Percentiles rank a stretch among this genome's conserved stretches.
These are phyloP conservation scores for Hirtodrosophila confusa DNA, from an alignment of 2,888 invertebrate species.

Conservation along the genomic window DNA sequence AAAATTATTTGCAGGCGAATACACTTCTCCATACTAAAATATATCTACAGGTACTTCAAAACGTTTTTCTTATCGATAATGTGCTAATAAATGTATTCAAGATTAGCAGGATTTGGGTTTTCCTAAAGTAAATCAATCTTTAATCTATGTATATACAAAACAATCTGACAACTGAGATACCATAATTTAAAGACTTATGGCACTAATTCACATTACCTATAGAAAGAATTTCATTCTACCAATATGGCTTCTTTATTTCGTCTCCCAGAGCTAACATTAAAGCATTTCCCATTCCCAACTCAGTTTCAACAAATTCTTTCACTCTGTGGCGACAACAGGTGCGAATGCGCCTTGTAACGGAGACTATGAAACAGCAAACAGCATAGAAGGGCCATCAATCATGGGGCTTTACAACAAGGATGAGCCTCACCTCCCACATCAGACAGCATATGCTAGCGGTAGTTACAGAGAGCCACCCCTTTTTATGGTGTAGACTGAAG, in stretches of 20 bases:
- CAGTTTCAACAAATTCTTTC: slow-evolving; percentile 12
- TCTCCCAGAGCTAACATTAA: slow-evolving; percentile 6
- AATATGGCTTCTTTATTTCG: background rate
- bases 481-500: slow-evolving; percentile 19
- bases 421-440: slow-evolving; percentile 31
- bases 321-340: slow-evolving; percentile 58
- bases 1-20: background rate
- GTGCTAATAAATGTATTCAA: too few relatives aligned
- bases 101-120: too few relatives aligned
- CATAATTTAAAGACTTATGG: background rate
- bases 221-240: background rate
- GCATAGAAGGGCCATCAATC: slow-evolving; percentile 61
- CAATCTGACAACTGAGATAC: too few relatives aligned
- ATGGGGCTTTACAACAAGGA: slow-evolving; percentile 40
- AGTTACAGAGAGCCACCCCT: slow-evolving; percentile 53
- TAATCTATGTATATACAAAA: too few relatives aligned
- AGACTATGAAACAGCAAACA: slow-evolving; percentile 36
- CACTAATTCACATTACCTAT: slow-evolving; percentile 2
- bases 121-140: too few relatives aligned
- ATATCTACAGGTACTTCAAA: too few relatives aligned
- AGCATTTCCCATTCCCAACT: slow-evolving; percentile 8
- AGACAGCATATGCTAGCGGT: slow-evolving; percentile 55
- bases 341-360: slow-evolving; percentile 21
- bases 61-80: too few relatives aligned
- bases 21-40: too few relatives aligned